A percentile compares a stretch with the other conserved stretches of the same genome.
Conservation (phyloP, 92 coral and sea anemone species). For the Bergia sp. region DNA sequence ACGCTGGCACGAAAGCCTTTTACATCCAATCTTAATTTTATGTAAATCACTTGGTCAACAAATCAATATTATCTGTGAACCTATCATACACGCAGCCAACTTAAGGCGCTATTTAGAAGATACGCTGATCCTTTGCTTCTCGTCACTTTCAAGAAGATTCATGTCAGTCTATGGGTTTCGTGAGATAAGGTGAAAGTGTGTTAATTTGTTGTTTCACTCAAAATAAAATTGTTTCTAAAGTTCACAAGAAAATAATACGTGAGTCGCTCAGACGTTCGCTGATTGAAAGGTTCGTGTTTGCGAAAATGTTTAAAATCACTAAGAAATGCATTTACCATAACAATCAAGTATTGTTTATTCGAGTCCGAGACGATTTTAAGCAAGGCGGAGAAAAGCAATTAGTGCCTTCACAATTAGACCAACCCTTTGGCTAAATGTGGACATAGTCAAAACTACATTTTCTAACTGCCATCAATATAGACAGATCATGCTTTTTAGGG, state of each 20-base stretch:
- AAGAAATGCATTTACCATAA: constrained; percentile 61
- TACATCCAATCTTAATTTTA: constrained; percentile 47
- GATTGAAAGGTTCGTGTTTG: constrained; percentile 70
- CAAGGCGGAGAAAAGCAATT: constrained; percentile 65
- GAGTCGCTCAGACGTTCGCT: constrained; percentile 55
- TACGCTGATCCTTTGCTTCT: constrained; percentile 55
- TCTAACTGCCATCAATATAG: constrained; percentile 29
- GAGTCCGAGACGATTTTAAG: constrained; percentile 49
- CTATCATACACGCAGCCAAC: constrained; percentile 67
- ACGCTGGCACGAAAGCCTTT: constrained; percentile 39
- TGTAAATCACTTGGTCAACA: constrained; percentile 51
- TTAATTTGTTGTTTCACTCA: constrained; percentile 39
- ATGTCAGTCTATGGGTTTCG: constrained; percentile 33
- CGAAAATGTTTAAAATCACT: constrained; percentile 61
- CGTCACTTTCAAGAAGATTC: constrained; percentile 47
- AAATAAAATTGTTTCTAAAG: constrained; percentile 10
- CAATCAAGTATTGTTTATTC: constrained; percentile 67
- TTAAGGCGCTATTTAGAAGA: constrained; percentile 59
- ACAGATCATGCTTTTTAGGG: constrained; percentile 23
- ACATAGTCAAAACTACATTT: constrained; percentile 50
- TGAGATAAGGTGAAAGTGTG: constrained; percentile 12
- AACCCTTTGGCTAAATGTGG: constrained; percentile 48
- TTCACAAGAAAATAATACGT: constrained; percentile 40
- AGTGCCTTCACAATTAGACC: constrained; percentile 60
- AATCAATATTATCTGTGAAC: constrained; percentile 49